Base-by-base conservation (phyloP, 2,113 vertebrate species). In the Bubo scandiacus region DNA sequence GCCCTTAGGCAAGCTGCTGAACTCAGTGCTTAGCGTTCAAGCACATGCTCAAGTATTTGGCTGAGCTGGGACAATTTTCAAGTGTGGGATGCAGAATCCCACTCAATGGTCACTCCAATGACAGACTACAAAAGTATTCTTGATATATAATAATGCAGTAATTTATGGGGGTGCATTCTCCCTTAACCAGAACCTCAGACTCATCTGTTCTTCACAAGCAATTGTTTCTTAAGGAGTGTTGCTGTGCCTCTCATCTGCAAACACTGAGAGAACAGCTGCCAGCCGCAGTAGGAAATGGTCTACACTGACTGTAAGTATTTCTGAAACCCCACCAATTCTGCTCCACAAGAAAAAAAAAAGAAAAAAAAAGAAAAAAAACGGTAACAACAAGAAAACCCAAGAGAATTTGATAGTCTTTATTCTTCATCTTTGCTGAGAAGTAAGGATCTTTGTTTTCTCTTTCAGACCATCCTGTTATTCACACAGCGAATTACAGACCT, bases 401-500 rank as follows among this genome's bases (percentile, higher is more conserved):
- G 62, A 51, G 23, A 95, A 92, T 74, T 66, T 73, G 34, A 68
- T 85, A 75, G 59, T 22, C 75, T 88, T 90, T 71, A 49, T 86
- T 92, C 58, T 73, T 36, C 43, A 66, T 54, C 70, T 89, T 91
- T 94, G 78, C 83, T 70, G 74, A 96, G 92, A 77, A 82, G 58
- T 65, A 71, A 78, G 49, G 42, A 82, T 91, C 78, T 88, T 88
- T 95, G 38, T 95, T 91, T 92, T 89, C 70, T 66, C 66, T 92
- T 92, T 94, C 84, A 85, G 66, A 77, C 77, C 54, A 92, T 91
- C 49, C 84, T 96, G 49, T 91, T 94, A 94, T 59, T 88, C 86
- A 82, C 70, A 91, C 45, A 95, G 54, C 6, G 73, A 97, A 95
- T 95, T 95, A 96, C 87, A 96, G 92, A 85, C 66, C 66, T 85